Percentiles rank a stretch among this genome's conserved stretches.
These are phyloP conservation scores for Diuraphis noxia DNA, from an alignment of 1,140 invertebrate species.

Conservation along the genomic window DNA sequence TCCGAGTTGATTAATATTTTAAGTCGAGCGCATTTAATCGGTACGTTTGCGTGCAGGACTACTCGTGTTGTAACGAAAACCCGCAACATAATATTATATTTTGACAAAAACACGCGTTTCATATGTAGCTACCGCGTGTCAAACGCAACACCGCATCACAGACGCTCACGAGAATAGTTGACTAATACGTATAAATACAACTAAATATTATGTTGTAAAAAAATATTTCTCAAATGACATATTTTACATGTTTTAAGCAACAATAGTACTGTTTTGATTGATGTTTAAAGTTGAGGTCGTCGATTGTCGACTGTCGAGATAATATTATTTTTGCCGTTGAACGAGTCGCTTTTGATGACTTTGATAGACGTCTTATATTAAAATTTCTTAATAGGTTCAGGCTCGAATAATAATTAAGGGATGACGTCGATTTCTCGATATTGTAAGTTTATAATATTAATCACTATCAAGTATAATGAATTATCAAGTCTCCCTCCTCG, in stretches of 20 bases:
- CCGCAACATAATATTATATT: no score
- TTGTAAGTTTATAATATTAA: neutral
- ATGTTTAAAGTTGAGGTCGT: neutral
- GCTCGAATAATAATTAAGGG: neutral
- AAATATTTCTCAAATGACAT: neutral
- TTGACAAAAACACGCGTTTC: neutral
- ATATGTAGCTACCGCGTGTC: neutral
- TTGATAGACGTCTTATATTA: neutral
- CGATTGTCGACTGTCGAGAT: neutral
- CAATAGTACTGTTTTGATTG: neutral
- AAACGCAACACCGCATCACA: neutral
- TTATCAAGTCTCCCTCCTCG: neutral
- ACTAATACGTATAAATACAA: neutral
- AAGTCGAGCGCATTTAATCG: neutral
- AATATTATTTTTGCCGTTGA: neutral
- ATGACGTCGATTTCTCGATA: neutral
- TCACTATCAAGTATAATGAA: neutral
- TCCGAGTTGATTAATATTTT: neutral
- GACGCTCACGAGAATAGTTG: neutral
- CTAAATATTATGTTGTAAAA: neutral
- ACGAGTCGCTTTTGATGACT: neutral
- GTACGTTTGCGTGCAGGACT: neutral
- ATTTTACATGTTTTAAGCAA: neutral
- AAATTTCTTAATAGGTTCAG: neutral
- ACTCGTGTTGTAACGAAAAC: neutral